Conservation (phyloP, 1,140 invertebrate species). For the Scylla paramamosain region DNA sequence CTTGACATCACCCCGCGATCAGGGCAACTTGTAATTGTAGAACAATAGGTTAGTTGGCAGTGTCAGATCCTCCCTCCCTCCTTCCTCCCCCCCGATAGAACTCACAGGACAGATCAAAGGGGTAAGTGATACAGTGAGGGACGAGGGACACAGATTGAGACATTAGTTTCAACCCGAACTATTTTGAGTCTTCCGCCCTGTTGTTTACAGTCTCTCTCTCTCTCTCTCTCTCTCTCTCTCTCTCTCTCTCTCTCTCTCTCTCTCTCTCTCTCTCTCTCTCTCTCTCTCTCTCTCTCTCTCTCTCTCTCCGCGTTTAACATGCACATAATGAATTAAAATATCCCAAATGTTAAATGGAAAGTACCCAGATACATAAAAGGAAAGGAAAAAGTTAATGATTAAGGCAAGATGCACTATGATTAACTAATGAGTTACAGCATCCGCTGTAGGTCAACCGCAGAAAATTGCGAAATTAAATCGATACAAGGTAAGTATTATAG, state of each 20-base stretch:
- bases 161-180: neutral
- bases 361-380: too few species aligned
- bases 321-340: too few species aligned
- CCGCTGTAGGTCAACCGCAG: too few species aligned
- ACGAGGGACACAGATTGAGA: conserved; percentile 19
- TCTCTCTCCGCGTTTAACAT: neutral
- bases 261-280: conserved; percentile 45
- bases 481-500: too few species aligned
- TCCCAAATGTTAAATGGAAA: too few species aligned
- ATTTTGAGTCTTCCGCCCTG: neutral
- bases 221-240: conserved; percentile 47
- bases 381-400: too few species aligned
- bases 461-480: too few species aligned
- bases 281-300: conserved; percentile 39
- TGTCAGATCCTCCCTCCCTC: neutral
- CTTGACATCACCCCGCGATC: neutral
- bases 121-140: neutral
- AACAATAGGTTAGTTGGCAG: neutral
- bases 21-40: neutral
- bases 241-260: conserved; percentile 52
- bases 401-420: too few species aligned
- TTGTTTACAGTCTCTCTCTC: conserved; percentile 19
- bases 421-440: too few species aligned
- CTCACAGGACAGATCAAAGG: neutral
- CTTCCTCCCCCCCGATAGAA: neutral